Conservation (phyloP, 2,113 vertebrate genomes). For the Mastomys natalensis region DNA sequence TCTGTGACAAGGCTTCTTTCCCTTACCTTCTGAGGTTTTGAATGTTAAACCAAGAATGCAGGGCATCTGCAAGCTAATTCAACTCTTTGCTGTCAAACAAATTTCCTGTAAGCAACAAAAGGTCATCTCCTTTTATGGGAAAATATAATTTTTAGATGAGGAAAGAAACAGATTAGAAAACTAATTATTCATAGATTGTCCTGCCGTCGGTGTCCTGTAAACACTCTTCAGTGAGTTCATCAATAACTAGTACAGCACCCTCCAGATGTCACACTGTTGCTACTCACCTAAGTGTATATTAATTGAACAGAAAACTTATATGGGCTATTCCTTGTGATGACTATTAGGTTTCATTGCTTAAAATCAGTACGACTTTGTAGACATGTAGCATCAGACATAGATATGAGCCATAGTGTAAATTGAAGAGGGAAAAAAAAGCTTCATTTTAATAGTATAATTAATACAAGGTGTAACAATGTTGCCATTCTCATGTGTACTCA, state of each 20-base stretch:
- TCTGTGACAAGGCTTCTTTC: neutral
- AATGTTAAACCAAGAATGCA: neutral
- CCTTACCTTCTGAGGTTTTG: neutral
- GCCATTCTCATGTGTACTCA: neutral
- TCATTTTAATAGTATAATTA: conserved; percentile 36
- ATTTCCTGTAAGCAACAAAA: neutral
- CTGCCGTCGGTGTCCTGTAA: neutral
- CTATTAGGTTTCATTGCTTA: neutral
- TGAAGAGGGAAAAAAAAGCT: neutral
- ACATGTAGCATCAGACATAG: neutral
- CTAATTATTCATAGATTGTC: neutral
- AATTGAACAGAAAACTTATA: neutral
- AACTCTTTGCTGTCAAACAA: neutral
- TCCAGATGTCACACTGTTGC: neutral
- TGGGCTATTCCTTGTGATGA: neutral
- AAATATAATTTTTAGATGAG: neutral
- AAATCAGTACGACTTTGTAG: neutral
- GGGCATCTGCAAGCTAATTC: neutral
- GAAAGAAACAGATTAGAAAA: neutral
- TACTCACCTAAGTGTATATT: neutral
- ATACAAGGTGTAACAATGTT: neutral
- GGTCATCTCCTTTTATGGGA: neutral
- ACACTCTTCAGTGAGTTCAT: neutral
- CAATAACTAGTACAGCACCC: neutral
- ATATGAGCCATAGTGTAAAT: neutral